Evolutionary conservation across 2,888 invertebrate genomes (phyloP).

Genomic region (Phoenoteleia sp.): DNA sequence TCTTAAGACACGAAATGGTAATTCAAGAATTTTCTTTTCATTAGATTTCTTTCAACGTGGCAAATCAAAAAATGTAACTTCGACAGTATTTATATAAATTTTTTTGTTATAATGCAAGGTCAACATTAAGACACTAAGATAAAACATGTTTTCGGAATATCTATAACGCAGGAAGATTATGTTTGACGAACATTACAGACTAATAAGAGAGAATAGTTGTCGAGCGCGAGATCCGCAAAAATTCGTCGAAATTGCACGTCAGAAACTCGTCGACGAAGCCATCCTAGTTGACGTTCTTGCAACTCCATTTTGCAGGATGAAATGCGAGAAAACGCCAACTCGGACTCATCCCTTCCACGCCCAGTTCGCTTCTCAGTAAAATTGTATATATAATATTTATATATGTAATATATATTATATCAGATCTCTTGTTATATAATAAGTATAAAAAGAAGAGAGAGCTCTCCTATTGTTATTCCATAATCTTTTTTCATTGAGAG

Average conservation of each 20-base stretch:
- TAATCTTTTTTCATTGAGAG: conserved; percentile 54
- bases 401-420: conserved; percentile 47
- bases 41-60: not conserved
- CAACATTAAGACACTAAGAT: conserved; percentile 68
- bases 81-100: conserved; percentile 47
- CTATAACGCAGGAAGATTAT: conserved; percentile 64
- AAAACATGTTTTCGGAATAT: conserved; percentile 59
- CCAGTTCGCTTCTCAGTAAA: conserved; percentile 35
- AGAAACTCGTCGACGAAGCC: conserved; percentile 27
- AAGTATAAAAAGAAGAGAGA: conserved; percentile 78
- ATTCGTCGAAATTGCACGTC: conserved; percentile 63
- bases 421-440: conserved; percentile 70
- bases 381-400: conserved; percentile 55
- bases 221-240: conserved; percentile 60
- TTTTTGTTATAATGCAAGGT: conserved; percentile 35
- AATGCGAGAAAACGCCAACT: not conserved
- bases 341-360: not conserved
- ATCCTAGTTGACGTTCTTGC: conserved; percentile 3
- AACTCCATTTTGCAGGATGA: not conserved
- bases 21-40: conserved; percentile 30
- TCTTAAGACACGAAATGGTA: conserved; percentile 63
- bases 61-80: conserved; percentile 41
- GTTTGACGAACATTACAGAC: conserved; percentile 54
- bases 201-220: conserved; percentile 62
- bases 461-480: conserved; percentile 65